Base-by-base conservation (phyloP, 2,888 invertebrate species). In the Eustalomyia histrio region DNA sequence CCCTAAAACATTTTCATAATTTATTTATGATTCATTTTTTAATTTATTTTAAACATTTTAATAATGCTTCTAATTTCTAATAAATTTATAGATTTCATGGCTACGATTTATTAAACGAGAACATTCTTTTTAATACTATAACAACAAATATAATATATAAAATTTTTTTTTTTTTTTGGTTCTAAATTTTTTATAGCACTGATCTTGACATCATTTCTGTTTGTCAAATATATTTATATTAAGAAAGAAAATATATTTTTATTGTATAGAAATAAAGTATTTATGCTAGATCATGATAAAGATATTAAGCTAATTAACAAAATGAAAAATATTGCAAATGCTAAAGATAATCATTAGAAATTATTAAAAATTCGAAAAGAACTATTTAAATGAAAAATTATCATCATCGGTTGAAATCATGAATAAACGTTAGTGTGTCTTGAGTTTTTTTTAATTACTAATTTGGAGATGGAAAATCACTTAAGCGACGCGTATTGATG, bases 151-250 rank as follows among this genome's bases (percentile, higher is more conserved):
- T 52, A 29, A 39, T 35, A 58, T 33, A 29, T 35, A 35, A 6
- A 55, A 7, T 14, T 6, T 52, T 21, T 35, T 14, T 35, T 14
- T n/a, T 47, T 52, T 50, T 14, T 57, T 57, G n/a, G n/a, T 74
- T 52, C n/a, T 18, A 58, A 39, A 57, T 50, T 33, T 50, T 57
- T 57, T 68, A 55, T 24, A 55, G 24, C 57, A 12, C 12, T 65
- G 64, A 47, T 79, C 65, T 79, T 65, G 69, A 65, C 78, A 79
- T 57, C 18, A 68, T 73, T 73, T 14, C 18, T 4, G 18, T 39
- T 21, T 60, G 24, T 53, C 29, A 50, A 52, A 57, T 12, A 52
- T 16, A 61, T 29, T 2, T 47, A 50, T 9, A 24, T 29, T 29
- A n/a, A n/a, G 14, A 18, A 7, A 63, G 12, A 64, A 29, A 47